A percentile compares a stretch with the other conserved stretches of the same genome.
Conservation (phyloP, 2,113 vertebrate genomes). For the Tyto alba region DNA sequence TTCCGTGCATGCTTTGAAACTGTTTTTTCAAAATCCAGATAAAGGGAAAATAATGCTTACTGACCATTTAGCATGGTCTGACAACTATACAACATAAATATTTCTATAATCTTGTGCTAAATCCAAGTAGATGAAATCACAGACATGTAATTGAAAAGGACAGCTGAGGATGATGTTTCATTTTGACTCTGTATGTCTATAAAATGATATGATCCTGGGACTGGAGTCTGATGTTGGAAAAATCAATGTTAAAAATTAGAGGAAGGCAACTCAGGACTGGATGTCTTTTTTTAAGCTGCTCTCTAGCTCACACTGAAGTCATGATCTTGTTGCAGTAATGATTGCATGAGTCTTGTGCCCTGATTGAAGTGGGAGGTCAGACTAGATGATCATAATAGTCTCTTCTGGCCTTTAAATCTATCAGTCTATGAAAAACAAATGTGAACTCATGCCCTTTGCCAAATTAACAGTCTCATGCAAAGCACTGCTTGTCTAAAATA, state of each 20-base stretch:
- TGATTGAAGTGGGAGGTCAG: conserved; percentile 29
- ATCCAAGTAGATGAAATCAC: neutral
- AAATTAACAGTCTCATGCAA: conserved; percentile 55
- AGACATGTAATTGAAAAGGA: conserved; percentile 35
- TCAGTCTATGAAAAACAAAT: conserved; percentile 60
- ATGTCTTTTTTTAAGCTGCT: neutral
- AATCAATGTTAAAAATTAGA: conserved; percentile 15
- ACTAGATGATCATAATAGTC: conserved; percentile 35
- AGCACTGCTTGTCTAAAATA: conserved; percentile 11
- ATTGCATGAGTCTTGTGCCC: conserved; percentile 15
- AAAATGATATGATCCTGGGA: conserved; percentile 16
- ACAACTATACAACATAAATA: conserved; percentile 23
- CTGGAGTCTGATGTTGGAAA: neutral
- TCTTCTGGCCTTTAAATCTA: conserved; percentile 53
- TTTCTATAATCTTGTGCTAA: neutral
- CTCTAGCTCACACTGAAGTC: neutral
- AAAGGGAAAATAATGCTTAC: neutral
- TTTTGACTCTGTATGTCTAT: conserved; percentile 21
- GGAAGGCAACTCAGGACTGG: neutral
- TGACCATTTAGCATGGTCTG: conserved; percentile 7
- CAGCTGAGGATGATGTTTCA: conserved; percentile 38
- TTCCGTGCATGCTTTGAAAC: neutral
- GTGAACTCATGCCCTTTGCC: conserved; percentile 47
- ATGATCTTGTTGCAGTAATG: neutral
- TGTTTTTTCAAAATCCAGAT: neutral